These are phyloP conservation scores for Hyaena hyaena DNA, from an alignment of 2,113 vertebrate species.

Conservation along the genomic window DNA sequence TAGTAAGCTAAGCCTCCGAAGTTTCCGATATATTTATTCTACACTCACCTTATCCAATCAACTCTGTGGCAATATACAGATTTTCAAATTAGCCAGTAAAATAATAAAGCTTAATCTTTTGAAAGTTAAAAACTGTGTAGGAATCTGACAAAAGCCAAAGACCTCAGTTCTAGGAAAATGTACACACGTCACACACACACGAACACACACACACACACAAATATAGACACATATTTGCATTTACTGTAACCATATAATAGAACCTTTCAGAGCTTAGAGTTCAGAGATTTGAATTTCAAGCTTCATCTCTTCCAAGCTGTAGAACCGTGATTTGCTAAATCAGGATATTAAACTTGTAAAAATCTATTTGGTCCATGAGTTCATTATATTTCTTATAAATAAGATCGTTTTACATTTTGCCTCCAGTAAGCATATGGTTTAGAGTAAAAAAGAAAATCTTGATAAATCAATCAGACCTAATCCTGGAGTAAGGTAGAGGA, in stretches of 20 bases:
- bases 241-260: neutral
- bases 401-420: constrained; percentile 17
- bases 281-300: constrained; percentile 14
- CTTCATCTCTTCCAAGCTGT: neutral
- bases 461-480: constrained; percentile 19
- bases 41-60: neutral
- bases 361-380: neutral
- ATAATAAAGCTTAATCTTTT: neutral
- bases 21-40: constrained; percentile 41
- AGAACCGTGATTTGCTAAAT: neutral
- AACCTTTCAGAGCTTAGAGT: neutral
- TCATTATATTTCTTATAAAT: constrained; percentile 25
- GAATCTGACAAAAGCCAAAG: neutral
- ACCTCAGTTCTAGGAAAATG: neutral
- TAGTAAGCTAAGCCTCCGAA: neutral
- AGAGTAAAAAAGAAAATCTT: neutral
- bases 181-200: no score
- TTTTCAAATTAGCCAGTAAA: constrained; percentile 15
- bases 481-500: neutral
- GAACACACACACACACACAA: neutral
- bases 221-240: neutral
- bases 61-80: neutral
- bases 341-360: neutral
- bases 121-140: neutral
- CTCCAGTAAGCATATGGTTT: neutral